Evolutionary conservation across 2,113 vertebrate species (phyloP).

Genomic region (Vanacampus margaritifer): DNA sequence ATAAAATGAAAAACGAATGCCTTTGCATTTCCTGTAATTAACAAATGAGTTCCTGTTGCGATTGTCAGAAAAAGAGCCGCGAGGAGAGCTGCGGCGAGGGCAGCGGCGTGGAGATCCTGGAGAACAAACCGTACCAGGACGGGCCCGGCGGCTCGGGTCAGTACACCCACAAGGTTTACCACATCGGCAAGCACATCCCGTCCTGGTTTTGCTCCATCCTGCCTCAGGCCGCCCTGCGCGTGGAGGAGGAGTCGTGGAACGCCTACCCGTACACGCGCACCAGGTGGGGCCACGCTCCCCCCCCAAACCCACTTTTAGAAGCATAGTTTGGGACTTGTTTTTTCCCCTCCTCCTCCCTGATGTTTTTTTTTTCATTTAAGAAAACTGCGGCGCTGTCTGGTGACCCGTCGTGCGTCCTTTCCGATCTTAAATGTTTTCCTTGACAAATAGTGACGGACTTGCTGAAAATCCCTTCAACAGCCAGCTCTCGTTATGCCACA

Average conservation of each 20-base stretch:
- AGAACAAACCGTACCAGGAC: constrained; percentile 89
- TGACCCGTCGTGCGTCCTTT: too few species aligned
- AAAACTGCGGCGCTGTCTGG: too few species aligned
- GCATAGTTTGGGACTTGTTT: too few species aligned
- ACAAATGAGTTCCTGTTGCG: too few species aligned
- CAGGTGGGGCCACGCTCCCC: constrained; percentile 74
- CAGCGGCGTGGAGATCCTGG: constrained; percentile 95
- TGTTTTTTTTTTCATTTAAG: too few species aligned
- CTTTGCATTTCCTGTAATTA: too few species aligned
- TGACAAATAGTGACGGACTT: too few species aligned
- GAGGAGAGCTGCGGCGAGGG: constrained; percentile 93
- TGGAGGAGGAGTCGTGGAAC: constrained; percentile 96
- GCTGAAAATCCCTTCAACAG: too few species aligned
- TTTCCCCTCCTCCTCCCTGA: too few species aligned
- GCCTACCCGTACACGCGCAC: constrained; percentile 94
- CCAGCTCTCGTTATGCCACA: constrained; percentile 47
- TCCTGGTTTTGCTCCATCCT: constrained; percentile 95
- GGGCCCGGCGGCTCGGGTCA: constrained; percentile 89
- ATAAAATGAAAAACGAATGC: too few species aligned
- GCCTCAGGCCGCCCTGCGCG: constrained; percentile 90
- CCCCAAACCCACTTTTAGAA: too few species aligned
- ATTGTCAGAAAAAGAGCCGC: constrained; percentile 87
- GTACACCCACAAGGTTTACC: constrained; percentile 95
- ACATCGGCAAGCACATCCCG: constrained; percentile 96
- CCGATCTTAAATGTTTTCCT: too few species aligned